These are phyloP conservation scores for Entosphenus tridentatus DNA, from an alignment of 2,113 vertebrate genomes.

Conservation along the genomic window DNA sequence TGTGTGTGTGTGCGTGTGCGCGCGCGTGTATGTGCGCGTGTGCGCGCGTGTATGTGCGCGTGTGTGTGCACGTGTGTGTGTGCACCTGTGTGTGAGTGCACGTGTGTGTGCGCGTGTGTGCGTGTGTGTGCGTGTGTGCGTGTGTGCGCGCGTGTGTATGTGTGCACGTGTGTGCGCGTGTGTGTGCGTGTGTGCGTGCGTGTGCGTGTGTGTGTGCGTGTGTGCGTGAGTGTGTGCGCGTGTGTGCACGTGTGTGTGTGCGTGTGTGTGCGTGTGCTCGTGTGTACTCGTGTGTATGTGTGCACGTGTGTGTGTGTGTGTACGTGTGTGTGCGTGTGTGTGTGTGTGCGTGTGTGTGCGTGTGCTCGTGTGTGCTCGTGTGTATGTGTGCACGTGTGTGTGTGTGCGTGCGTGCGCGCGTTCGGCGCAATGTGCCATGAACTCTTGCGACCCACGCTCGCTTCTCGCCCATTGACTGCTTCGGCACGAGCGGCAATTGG, in stretches of 20 bases:
- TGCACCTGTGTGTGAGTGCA: background rate
- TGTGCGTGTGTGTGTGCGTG: background rate
- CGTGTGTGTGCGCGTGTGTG: background rate
- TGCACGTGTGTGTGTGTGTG: too few relatives aligned
- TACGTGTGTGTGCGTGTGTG: background rate
- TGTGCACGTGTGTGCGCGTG: background rate
- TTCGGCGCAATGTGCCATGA: too few relatives aligned
- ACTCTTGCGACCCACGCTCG: too few relatives aligned
- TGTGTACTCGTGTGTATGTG: background rate
- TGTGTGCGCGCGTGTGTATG: background rate
- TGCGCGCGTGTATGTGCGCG: background rate
- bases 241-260: background rate
- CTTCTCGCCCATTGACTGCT: too few relatives aligned
- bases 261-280: background rate
- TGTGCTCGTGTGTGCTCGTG: background rate
- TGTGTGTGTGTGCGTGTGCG: background rate
- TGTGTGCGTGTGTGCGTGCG: background rate
- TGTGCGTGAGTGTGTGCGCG: background rate
- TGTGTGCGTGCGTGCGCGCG: background rate
- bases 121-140: background rate
- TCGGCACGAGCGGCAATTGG: too few relatives aligned
- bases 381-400: background rate
- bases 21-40: background rate
- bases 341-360: background rate
- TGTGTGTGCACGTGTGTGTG: background rate